Conservation (phyloP, 2,113 vertebrate species). For the Steatornis caripensis region DNA sequence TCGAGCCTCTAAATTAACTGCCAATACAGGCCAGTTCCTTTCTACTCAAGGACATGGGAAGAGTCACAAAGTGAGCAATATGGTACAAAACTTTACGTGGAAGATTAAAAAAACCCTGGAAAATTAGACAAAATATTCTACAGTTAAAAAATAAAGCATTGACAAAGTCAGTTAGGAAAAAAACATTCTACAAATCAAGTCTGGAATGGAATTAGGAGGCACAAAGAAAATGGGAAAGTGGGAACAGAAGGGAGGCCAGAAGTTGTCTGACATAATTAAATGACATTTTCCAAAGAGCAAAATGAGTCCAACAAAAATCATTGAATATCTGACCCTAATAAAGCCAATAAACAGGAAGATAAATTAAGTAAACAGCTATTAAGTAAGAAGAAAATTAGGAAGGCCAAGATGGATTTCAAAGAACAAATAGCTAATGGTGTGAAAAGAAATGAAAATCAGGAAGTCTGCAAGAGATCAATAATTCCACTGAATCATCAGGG, state of each 20-base stretch:
- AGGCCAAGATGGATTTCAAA: background rate
- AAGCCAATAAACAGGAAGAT: background rate
- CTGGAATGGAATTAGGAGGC: background rate
- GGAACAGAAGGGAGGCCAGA: background rate
- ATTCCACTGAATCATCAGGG: background rate
- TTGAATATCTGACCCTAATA: background rate
- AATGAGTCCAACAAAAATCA: background rate
- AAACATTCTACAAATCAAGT: background rate
- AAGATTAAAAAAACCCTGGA: background rate
- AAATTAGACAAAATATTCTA: background rate
- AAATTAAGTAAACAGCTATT: background rate
- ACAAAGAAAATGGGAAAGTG: background rate
- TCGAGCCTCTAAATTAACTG: background rate
- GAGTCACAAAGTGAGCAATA: background rate
- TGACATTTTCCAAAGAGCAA: background rate
- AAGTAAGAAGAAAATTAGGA: conserved; percentile 5
- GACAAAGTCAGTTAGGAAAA: background rate
- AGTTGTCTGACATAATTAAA: conserved; percentile 3
- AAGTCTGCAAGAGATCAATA: background rate
- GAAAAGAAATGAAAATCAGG: conserved; percentile 9
- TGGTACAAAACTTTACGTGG: background rate
- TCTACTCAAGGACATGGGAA: accelerated
- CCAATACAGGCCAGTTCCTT: background rate
- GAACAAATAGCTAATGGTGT: background rate
- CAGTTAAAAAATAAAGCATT: background rate